A percentile compares a stretch with the other conserved stretches of the same genome.
Conservation (phyloP, 2,113 vertebrate species). For the Oxyura jamaicensis region DNA sequence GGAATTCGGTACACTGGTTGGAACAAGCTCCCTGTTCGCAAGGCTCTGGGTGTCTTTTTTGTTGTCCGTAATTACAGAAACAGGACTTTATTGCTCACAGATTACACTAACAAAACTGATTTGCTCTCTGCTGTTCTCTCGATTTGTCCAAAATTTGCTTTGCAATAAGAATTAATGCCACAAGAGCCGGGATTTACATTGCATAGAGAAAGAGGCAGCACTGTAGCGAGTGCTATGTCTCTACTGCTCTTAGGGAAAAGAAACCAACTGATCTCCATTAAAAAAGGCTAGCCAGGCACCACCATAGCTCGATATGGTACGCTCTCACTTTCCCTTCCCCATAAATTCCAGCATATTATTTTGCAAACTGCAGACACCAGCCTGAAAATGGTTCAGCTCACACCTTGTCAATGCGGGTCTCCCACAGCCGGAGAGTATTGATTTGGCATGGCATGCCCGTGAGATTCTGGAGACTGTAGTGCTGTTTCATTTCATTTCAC, state of each 20-base stretch:
- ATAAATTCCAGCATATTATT: neutral
- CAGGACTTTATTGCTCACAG: conserved; percentile 20
- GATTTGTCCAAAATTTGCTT: conserved; percentile 12
- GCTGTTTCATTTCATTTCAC: neutral
- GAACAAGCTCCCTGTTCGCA: neutral
- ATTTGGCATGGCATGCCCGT: neutral
- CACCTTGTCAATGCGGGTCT: neutral
- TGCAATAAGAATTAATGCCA: neutral
- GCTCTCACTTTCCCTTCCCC: neutral
- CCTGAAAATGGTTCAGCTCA: neutral
- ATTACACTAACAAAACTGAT: conserved; percentile 1
- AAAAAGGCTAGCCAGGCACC: neutral
- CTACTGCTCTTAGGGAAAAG: neutral
- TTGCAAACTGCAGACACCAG: neutral
- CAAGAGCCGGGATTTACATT: neutral
- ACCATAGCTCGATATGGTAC: neutral
- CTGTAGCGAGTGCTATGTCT: neutral
- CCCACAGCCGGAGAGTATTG: neutral
- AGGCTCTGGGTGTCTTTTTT: neutral
- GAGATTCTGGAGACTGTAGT: neutral
- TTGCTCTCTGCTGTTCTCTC: neutral
- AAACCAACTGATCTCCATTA: neutral
- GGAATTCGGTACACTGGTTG: conserved; percentile 27
- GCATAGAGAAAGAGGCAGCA: neutral
- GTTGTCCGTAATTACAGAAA: neutral